These are phyloP conservation scores for Myodes glareolus DNA, from an alignment of 2,113 vertebrate species.

Conservation along the genomic window DNA sequence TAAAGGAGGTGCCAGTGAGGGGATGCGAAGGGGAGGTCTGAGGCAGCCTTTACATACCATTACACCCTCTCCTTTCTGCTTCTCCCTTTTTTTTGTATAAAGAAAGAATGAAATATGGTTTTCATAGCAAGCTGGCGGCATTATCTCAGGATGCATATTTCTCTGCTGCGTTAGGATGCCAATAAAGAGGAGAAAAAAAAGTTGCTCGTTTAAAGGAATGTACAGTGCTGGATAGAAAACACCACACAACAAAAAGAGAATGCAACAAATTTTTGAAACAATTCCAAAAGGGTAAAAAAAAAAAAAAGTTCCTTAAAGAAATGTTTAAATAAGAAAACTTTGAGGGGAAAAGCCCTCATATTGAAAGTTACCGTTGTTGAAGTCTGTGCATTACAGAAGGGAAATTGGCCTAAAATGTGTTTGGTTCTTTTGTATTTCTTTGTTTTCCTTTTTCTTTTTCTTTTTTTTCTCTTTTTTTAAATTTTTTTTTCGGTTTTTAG, in stretches of 20 bases:
- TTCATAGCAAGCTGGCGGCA: conserved; percentile 77
- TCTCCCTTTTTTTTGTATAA: conserved; percentile 67
- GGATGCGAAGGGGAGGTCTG: conserved; percentile 57
- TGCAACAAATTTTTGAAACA: conserved; percentile 74
- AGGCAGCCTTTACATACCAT: conserved; percentile 75
- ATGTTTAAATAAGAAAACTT: conserved; percentile 64
- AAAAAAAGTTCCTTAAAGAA: conserved; percentile 66
- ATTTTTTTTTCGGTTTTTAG: conserved; percentile 67
- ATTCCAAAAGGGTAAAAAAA: conserved; percentile 66
- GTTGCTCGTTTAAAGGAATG: conserved; percentile 77
- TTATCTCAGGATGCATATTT: conserved; percentile 81
- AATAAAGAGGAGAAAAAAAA: conserved; percentile 71
- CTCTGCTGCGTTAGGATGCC: conserved; percentile 81
- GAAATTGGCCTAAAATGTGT: conserved; percentile 50
- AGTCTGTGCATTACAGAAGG: conserved; percentile 68
- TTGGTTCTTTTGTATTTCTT: conserved; percentile 3
- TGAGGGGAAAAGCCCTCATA: conserved; percentile 59
- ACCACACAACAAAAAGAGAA: conserved; percentile 75
- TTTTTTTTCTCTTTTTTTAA: too few relatives aligned
- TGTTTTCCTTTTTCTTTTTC: conserved; percentile 54
- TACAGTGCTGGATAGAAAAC: conserved; percentile 72
- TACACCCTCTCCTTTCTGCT: conserved; percentile 75
- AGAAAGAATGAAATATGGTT: conserved; percentile 82
- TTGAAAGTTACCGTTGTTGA: conserved; percentile 34
- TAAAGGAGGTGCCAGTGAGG: conserved; percentile 66